phyloP scores from a whole-genome alignment of 2,113 vertebrate species.

The Seriola aureovittata region DNA sequence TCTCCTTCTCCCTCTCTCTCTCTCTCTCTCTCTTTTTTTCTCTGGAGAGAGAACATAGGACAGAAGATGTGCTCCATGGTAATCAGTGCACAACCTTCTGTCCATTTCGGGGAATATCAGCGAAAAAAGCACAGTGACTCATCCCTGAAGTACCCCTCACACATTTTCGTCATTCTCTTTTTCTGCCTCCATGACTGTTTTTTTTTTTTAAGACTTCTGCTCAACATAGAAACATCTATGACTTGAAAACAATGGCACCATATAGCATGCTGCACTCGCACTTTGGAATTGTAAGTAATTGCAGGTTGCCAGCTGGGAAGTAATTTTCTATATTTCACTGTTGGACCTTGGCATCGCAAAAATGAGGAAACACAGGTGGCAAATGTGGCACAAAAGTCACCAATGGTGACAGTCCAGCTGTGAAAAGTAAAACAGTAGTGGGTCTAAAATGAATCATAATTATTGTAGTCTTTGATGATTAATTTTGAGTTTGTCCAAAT shows the following conservation, averaged over 20 bases:
- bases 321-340: background rate
- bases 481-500: background rate
- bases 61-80: conserved; percentile 41
- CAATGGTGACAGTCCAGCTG: background rate
- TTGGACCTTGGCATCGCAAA: background rate
- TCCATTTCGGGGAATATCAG: conserved; percentile 41
- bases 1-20: background rate
- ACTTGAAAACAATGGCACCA: background rate
- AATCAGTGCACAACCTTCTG: conserved; percentile 58
- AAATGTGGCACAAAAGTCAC: background rate
- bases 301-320: background rate
- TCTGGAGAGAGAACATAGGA: conserved; percentile 9
- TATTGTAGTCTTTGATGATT: background rate
- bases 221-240: background rate
- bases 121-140: conserved; percentile 32
- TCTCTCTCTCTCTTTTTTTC: background rate
- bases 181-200: background rate
- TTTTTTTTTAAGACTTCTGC: background rate
- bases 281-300: background rate
- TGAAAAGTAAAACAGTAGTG: background rate
- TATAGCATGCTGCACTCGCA: background rate
- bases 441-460: background rate
- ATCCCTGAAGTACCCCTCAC: conserved; percentile 29
- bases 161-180: background rate
- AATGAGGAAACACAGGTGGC: background rate